A percentile compares a stretch with the other conserved stretches of the same genome.
These are phyloP conservation scores for Limnothrissa miodon DNA, from an alignment of 2,113 vertebrate genomes.

Conservation along the genomic window DNA sequence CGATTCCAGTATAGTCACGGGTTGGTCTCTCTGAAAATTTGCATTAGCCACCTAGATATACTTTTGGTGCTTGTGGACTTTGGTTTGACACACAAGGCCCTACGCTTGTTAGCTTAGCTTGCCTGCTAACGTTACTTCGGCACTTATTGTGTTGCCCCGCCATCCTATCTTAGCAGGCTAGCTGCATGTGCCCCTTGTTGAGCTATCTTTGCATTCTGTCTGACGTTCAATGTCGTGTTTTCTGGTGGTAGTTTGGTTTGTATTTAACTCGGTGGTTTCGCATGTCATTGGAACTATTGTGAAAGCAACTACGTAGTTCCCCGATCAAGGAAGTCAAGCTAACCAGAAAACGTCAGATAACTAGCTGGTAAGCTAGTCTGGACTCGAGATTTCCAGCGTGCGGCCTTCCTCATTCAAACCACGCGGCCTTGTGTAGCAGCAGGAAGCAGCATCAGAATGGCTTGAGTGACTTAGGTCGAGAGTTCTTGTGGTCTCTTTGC, in stretches of 20 bases:
- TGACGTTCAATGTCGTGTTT: neutral
- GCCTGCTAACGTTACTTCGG: conserved; percentile 5
- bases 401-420: conserved; percentile 59
- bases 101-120: conserved; percentile 18
- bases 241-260: neutral
- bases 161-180: conserved; percentile 31
- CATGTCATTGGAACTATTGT: neutral
- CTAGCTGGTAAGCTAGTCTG: neutral
- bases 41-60: neutral
- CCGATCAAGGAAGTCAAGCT: neutral
- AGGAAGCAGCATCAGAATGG: conserved; percentile 44
- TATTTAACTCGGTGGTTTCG: neutral
- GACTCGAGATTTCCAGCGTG: conserved; percentile 29
- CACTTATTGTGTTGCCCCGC: conserved; percentile 50
- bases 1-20: neutral
- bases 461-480: neutral
- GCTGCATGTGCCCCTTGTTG: conserved; percentile 10
- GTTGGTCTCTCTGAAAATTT: neutral
- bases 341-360: conserved; percentile 9
- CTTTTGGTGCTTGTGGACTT: neutral
- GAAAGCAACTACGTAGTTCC: neutral
- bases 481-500: neutral
- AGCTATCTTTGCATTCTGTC: neutral
- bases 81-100: neutral
- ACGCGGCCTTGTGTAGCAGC: conserved; percentile 43